These are phyloP conservation scores for Valencia hispanica DNA, from an alignment of 2,797 vertebrate genomes.

Conservation along the genomic window DNA sequence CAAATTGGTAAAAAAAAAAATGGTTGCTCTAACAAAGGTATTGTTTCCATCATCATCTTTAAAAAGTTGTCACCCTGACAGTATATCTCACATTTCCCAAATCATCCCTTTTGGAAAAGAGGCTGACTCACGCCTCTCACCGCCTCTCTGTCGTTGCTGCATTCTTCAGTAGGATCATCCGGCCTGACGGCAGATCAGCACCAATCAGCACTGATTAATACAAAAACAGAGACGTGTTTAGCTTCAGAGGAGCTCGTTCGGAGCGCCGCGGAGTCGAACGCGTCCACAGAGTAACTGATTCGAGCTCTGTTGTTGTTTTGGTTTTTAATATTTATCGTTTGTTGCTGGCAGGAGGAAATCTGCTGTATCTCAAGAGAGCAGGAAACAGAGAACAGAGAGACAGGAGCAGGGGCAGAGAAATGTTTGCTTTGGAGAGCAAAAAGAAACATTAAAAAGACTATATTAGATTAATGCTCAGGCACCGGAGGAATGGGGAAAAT, in stretches of 20 bases:
- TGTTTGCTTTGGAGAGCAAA: conserved; percentile 22
- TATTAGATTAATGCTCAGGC: neutral
- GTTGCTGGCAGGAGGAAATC: conserved; percentile 23
- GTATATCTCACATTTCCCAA: conserved; percentile 25
- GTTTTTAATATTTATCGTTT: conserved; percentile 19
- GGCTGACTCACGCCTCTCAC: conserved; percentile 47
- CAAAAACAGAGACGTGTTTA: conserved; percentile 12
- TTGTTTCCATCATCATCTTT: conserved; percentile 5
- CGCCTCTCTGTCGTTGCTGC: conserved; percentile 7
- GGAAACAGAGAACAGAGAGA: conserved; percentile 1
- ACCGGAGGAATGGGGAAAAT: neutral
- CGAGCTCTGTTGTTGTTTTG: conserved; percentile 52
- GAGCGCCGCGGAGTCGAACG: conserved; percentile 40
- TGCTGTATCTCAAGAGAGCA: conserved; percentile 23
- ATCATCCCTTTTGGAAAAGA: conserved; percentile 19
- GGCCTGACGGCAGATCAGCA: conserved; percentile 47
- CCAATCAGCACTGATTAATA: conserved; percentile 35
- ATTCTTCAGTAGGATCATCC: conserved; percentile 35
- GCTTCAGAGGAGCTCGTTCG: conserved; percentile 50
- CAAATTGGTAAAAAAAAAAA: neutral
- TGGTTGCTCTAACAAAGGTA: neutral
- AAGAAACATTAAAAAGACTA: conserved; percentile 3
- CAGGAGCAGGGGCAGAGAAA: conserved; percentile 3
- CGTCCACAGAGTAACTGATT: conserved; percentile 51
- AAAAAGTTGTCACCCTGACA: neutral